Conservation (phyloP, 2,888 invertebrate species). For the Sicus ferrugineus region DNA sequence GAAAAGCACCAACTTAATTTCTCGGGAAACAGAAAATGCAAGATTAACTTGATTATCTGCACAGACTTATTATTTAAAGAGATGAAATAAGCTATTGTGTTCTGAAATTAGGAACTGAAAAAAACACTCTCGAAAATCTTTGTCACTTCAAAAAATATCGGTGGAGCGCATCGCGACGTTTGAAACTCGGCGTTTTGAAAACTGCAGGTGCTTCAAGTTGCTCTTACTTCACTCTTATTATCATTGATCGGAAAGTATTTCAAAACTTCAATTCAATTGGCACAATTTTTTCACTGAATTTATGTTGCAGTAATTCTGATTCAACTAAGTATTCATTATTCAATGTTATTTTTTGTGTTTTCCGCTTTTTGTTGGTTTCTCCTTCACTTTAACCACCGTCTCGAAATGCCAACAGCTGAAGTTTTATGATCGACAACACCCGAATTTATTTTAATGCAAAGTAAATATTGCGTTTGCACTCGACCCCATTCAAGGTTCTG, state of each 20-base stretch:
- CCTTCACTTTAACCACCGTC: too few species aligned
- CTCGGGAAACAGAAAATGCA: not conserved
- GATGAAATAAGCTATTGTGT: not conserved
- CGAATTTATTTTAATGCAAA: too few species aligned
- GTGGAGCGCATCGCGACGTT: not conserved
- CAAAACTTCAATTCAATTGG: not conserved
- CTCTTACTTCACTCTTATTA: not conserved
- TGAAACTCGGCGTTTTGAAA: constrained; percentile 2
- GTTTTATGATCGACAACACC: too few species aligned
- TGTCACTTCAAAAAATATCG: not conserved
- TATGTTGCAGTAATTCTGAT: too few species aligned
- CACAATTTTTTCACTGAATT: not conserved
- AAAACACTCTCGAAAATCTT: not conserved
- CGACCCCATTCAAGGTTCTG: too few species aligned
- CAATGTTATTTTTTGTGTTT: too few species aligned
- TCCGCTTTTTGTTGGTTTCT: too few species aligned
- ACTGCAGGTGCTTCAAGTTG: not conserved
- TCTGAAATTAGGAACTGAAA: not conserved
- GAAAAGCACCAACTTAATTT: not conserved
- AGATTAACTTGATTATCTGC: constrained; percentile 9
- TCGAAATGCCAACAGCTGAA: too few species aligned
- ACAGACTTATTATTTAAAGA: not conserved
- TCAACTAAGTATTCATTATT: too few species aligned
- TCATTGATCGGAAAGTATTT: not conserved
- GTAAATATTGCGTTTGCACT: too few species aligned